Percentiles rank a stretch among this genome's conserved stretches.
These are phyloP conservation scores for Forbesichthys agassizii DNA, from an alignment of 2,113 vertebrate genomes.

Conservation along the genomic window DNA sequence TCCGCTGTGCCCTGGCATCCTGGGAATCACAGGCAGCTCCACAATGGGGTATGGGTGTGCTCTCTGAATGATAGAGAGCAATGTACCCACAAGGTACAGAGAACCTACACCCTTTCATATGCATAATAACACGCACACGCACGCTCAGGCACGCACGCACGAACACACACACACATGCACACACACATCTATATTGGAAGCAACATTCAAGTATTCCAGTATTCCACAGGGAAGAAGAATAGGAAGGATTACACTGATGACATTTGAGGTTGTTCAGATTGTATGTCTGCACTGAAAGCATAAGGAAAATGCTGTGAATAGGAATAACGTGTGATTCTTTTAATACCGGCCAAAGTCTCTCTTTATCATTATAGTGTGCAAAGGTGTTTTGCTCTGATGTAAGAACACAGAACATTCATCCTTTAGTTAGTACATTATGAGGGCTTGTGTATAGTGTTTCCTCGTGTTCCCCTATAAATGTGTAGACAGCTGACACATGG, in stretches of 20 bases:
- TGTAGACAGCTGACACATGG: conserved; percentile 17
- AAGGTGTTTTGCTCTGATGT: too few species aligned
- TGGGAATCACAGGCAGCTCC: conserved; percentile 53
- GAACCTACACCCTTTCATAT: conserved; percentile 3
- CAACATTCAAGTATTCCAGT: conserved; percentile 40
- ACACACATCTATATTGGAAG: conserved; percentile 42
- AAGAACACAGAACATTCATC: too few species aligned
- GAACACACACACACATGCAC: conserved; percentile 21
- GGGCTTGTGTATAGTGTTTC: conserved; percentile 24
- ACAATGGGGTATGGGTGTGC: conserved; percentile 68
- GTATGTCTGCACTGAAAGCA: too few species aligned
- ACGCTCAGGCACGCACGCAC: conserved; percentile 8
- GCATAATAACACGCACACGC: conserved; percentile 6
- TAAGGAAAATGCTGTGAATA: too few species aligned
- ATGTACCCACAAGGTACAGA: conserved; percentile 60
- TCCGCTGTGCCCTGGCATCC: conserved; percentile 56
- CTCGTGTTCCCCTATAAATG: conserved; percentile 29
- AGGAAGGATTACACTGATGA: conserved; percentile 26
- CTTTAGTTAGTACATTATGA: conserved; percentile 2
- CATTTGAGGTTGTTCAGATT: conserved; percentile 37
- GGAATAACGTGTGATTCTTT: too few species aligned
- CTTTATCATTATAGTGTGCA: too few species aligned
- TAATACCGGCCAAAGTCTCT: too few species aligned
- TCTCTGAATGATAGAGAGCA: conserved; percentile 63
- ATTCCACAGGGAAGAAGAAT: conserved; percentile 21